Evolutionary conservation across 2,113 vertebrate genomes (phyloP), one percentile per base, ranked within the genome.

Genomic region (Cebidichthys violaceus): DNA sequence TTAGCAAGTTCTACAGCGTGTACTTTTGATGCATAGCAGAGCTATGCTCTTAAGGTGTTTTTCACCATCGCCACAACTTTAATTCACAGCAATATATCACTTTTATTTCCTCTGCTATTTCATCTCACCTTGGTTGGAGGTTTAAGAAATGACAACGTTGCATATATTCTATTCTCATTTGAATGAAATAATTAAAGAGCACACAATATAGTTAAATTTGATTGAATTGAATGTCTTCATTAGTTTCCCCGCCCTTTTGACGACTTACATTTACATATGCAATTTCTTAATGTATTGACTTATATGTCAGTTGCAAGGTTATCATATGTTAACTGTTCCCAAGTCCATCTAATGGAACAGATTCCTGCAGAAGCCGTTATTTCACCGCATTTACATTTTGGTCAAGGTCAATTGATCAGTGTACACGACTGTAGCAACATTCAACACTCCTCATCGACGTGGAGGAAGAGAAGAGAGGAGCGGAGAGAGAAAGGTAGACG

Each of bases 41-140:
- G 70, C 85, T 82, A 76, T 88, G 82, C 88, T 90, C 88, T 85
- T 86, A 86, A 89, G 86, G 86, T 89, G 70, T 90, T 88, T 90
- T 87, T 91, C 85, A 83, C 77, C 78, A 85, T 75, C 75, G 55
- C 45, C 81, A 66, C 85, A 75, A 85, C 82, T 76, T 90, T 93
- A 90, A 90, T 92, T 88, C 77, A 29, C 71, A 20, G 79, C 76
- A 79, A 52, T 91, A 88, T 73, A 90, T 91, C 86, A 88, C 70
- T 64, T 92, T 90, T 86, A 90, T 90, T 78, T 78, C 61, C 59
- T 75, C 75, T 68, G 71, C 68, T 77, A 61, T 84, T 73, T 88
- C 77, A 75, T 81, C 60, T 86, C 85, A 82, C 52, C 86, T 81
- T 74, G 69, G 86, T 77, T 31, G 64, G 78, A 68, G 35, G 45